phyloP scores from a whole-genome alignment of 2,888 invertebrate genomes.

The Microctonus brassicae region DNA sequence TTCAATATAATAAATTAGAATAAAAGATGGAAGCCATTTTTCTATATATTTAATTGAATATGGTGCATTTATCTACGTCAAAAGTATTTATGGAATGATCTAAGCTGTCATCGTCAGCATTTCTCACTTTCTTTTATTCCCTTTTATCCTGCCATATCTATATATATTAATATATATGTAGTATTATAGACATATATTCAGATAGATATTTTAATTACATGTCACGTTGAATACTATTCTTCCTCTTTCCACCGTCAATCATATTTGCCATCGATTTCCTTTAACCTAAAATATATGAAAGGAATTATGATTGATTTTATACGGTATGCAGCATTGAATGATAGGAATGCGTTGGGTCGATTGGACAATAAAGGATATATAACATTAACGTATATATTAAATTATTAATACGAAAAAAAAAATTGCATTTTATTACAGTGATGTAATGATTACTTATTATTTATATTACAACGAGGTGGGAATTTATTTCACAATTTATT shows the following conservation, averaged over 20 bases:
- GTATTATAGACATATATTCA: not conserved
- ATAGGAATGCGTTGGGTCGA: not conserved
- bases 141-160: not conserved
- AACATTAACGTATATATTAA: no score
- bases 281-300: not conserved
- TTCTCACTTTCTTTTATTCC: not conserved
- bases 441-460: slow-evolving; percentile 49
- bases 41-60: slow-evolving; percentile 13
- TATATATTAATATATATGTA: no score
- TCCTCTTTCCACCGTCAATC: not conserved
- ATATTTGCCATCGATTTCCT: not conserved
- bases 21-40: no score
- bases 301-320: not conserved
- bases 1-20: no score
- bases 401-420: slow-evolving; percentile 35
- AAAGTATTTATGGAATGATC: not conserved
- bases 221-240: not conserved
- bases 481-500: not conserved
- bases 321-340: not conserved
- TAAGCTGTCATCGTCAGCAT: slow-evolving; percentile 10
- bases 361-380: not conserved
- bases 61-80: slow-evolving; percentile 1
- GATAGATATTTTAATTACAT: slow-evolving; percentile 18
- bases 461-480: slow-evolving; percentile 13
- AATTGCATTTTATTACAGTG: slow-evolving; percentile 63